Evolutionary conservation across 1,140 invertebrate genomes (phyloP), one percentile per base, ranked within the genome.

Genomic region (Littorina saxatilis): DNA sequence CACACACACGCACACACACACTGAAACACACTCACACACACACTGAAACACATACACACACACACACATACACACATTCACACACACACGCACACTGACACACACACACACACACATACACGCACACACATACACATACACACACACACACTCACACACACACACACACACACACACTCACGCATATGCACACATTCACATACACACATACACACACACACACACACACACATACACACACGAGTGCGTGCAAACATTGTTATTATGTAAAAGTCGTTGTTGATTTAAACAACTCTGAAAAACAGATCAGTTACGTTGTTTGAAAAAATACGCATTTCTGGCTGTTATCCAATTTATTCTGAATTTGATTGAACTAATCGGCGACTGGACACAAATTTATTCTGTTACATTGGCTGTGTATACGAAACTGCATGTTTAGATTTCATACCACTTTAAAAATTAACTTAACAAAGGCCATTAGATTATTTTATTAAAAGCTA

Each of bases 101-200:
- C 17, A 58, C 5, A 58, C 4, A 20, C 20, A n/a, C 55, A 13
- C 20, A 27, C 20, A 58, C 13, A 23, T 7, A 58, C 55, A 58
- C 55, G 27, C 55, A 58, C 55, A 58, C 55, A 58, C 55, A 0
- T 23, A 58, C 55, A 23, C 55, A 58, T n/a, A 58, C 55, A 58
- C 55, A 58, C 55, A 58, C 55, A 58, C 55, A 58, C 55, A 58
- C 55, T n/a, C 55, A 58, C 55, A 58, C 55, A 58, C 55, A 5
- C 55, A 58, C 55, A 5, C 55, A 58, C 55, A 27, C 55, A 58
- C 55, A 27, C 55, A 58, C 55, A 58, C 20, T n/a, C 55, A 5
- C 55, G 27, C 55, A 58, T 23, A 58, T n/a, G 27, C 55, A 58
- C 55, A 58, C 55, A 58, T 0, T n/a, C 20, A 58, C 55, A 58